Percentiles rank a stretch among this genome's conserved stretches.
phyloP scores from a whole-genome alignment of 2,888 invertebrate genomes.

The Aspidapion aeneum region DNA sequence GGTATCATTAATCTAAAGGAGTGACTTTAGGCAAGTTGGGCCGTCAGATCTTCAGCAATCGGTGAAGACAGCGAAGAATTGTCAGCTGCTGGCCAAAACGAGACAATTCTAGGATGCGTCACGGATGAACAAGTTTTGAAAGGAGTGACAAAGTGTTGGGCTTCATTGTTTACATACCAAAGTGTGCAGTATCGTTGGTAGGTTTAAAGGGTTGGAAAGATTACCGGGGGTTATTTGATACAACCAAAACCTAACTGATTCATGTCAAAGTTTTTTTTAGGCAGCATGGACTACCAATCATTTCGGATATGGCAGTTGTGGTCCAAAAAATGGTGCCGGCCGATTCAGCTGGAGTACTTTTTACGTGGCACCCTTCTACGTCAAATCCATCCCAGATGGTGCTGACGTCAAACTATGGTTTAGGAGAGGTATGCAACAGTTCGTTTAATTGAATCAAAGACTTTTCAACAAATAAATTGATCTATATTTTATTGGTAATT shows the following conservation, averaged over 20 bases:
- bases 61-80: conserved; percentile 78
- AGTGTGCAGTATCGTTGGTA: conserved; percentile 77
- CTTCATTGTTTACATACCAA: conserved; percentile 71
- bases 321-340: conserved; percentile 73
- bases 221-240: background rate
- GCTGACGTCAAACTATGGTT: conserved; percentile 77
- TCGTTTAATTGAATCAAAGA: background rate
- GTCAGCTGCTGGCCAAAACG: conserved; percentile 83
- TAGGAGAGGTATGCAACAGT: conserved; percentile 66
- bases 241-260: background rate
- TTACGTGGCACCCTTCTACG: conserved; percentile 73
- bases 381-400: conserved; percentile 65
- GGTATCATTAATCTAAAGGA: too few species aligned
- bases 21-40: conserved; percentile 47
- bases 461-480: too few species aligned
- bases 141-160: conserved; percentile 74
- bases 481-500: too few species aligned
- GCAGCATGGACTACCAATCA: conserved; percentile 68
- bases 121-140: conserved; percentile 52
- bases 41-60: conserved; percentile 67
- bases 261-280: conserved; percentile 43
- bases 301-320: conserved; percentile 72
- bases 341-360: conserved; percentile 74
- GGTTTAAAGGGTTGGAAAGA: conserved; percentile 10
- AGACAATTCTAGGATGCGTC: conserved; percentile 67